A percentile compares a stretch with the other conserved stretches of the same genome.
Conservation (phyloP, 2,113 vertebrate genomes). For the Daphoenositta chrysoptera region DNA sequence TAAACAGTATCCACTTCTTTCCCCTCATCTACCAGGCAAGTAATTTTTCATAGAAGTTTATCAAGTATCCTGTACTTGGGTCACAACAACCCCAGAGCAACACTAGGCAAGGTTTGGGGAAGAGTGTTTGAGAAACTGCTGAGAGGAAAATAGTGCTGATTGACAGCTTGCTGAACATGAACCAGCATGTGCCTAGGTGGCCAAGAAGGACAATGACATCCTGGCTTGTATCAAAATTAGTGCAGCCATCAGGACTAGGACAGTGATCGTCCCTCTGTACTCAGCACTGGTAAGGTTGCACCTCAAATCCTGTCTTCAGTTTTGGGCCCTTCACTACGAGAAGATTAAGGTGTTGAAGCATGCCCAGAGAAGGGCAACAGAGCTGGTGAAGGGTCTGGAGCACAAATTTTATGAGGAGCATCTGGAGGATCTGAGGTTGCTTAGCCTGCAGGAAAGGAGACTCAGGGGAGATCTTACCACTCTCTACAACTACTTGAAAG, state of each 20-base stretch:
- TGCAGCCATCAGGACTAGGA: not conserved
- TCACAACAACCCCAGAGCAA: not conserved
- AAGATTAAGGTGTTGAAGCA: not conserved
- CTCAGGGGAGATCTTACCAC: not conserved
- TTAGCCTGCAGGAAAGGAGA: not conserved
- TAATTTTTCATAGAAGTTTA: not conserved
- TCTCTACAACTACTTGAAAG: not conserved
- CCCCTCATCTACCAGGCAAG: not conserved
- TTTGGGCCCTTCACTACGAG: not conserved
- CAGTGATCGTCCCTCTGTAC: not conserved
- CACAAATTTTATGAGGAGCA: not conserved
- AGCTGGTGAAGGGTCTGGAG: not conserved
- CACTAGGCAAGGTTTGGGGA: not conserved
- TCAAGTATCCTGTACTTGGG: not conserved
- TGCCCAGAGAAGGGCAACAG: not conserved
- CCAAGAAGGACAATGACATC: not conserved
- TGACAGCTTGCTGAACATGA: not conserved
- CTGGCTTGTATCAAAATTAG: not conserved
- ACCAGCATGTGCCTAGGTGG: not conserved
- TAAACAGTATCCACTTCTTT: not conserved
- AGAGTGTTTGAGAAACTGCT: not conserved
- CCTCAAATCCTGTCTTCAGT: not conserved
- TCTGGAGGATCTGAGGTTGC: not conserved
- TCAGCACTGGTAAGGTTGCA: not conserved
- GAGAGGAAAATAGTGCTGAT: not conserved